These are phyloP conservation scores for Phodopus roborovskii DNA, from an alignment of 2,113 vertebrate species.

Conservation along the genomic window DNA sequence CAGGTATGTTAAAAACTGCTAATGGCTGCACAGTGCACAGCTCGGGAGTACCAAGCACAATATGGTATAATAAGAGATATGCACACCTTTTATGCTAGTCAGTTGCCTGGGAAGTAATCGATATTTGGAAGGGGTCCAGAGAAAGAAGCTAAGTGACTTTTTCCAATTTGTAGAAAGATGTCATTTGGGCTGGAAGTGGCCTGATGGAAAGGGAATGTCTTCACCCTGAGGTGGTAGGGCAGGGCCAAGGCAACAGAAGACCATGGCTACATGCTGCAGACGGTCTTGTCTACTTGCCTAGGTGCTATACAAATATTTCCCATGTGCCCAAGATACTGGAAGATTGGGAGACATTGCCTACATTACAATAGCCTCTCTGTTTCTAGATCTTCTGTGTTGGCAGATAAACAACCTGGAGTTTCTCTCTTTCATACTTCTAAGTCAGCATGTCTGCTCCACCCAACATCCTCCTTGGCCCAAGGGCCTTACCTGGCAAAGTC, in stretches of 20 bases:
- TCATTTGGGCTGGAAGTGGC: neutral
- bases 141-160: neutral
- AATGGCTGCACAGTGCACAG: neutral
- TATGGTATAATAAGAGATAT: neutral
- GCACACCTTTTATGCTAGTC: neutral
- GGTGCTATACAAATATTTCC: slow-evolving; percentile 27
- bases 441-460: neutral
- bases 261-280: neutral
- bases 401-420: neutral
- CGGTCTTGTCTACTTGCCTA: neutral
- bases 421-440: slow-evolving; percentile 1
- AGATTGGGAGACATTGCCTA: neutral
- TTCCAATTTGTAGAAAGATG: neutral
- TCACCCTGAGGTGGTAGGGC: neutral
- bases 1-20: neutral
- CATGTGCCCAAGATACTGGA: neutral
- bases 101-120: neutral
- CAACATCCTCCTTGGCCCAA: neutral
- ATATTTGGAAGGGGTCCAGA: neutral
- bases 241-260: neutral
- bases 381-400: neutral
- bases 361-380: neutral
- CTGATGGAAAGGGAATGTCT: neutral
- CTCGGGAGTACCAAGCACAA: neutral
- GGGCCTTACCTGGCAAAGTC: neutral